Evolutionary conservation across 2,113 vertebrate species (phyloP).

Genomic region (Bagarius yarrelli): DNA sequence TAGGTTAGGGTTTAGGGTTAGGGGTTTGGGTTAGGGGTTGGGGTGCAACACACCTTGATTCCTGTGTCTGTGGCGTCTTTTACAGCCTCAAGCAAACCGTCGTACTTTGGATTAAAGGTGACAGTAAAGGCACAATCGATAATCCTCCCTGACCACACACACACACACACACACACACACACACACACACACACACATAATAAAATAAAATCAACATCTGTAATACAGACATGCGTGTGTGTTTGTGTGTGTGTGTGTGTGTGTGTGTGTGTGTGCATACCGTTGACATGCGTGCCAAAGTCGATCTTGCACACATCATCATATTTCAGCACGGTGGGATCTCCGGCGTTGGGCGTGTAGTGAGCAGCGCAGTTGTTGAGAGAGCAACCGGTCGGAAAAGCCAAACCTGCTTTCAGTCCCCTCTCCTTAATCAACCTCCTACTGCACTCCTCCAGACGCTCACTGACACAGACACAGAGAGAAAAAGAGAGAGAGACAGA

Average conservation of each 20-base stretch:
- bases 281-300: slow-evolving; percentile 95
- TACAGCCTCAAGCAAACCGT: slow-evolving; percentile 91
- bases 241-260: background rate
- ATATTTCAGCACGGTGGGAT: slow-evolving; percentile 89
- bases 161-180: background rate
- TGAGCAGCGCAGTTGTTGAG: slow-evolving; percentile 97
- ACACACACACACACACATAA: too few relatives aligned
- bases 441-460: slow-evolving; percentile 93
- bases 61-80: slow-evolving; percentile 96
- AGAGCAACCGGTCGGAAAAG: slow-evolving; percentile 96
- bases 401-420: slow-evolving; percentile 88
- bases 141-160: slow-evolving; percentile 82
- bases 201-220: background rate
- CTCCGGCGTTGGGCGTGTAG: slow-evolving; percentile 97
- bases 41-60: slow-evolving; percentile 86
- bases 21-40: too few relatives aligned
- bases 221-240: too few relatives aligned
- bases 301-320: slow-evolving; percentile 98
- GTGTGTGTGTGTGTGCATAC: slow-evolving; percentile 63
- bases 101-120: slow-evolving; percentile 96
- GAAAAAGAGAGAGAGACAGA: background rate
- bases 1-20: too few relatives aligned
- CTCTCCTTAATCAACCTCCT: slow-evolving; percentile 91
- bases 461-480: slow-evolving; percentile 68
- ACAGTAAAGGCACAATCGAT: slow-evolving; percentile 99